Conservation (phyloP, 2,888 invertebrate species). For the Tiliacea aurago region DNA sequence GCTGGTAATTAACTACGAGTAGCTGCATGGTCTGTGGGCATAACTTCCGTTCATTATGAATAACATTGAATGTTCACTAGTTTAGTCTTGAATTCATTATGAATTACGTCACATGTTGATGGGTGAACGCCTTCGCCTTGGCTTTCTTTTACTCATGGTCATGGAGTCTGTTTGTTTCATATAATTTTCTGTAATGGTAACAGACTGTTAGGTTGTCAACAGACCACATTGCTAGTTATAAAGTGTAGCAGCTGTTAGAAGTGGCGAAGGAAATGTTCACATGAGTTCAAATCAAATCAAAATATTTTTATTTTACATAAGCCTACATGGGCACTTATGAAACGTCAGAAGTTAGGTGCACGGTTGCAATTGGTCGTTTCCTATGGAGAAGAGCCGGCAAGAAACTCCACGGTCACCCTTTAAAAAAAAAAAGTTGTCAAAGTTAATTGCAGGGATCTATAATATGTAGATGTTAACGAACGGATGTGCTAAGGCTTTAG, state of each 20-base stretch:
- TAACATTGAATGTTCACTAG: conserved; percentile 30
- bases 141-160: background rate
- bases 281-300: too few species aligned
- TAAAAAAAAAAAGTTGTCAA: too few species aligned
- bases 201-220: conserved; percentile 1
- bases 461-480: background rate
- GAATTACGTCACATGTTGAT: background rate
- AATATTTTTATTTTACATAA: too few species aligned
- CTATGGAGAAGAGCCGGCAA: too few species aligned
- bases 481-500: too few species aligned
- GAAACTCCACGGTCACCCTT: too few species aligned
- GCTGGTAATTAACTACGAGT: conserved; percentile 41
- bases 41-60: conserved; percentile 49
- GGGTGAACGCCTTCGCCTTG: background rate
- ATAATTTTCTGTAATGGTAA: background rate
- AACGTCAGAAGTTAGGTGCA: too few species aligned
- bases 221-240: background rate
- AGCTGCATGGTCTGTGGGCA: conserved; percentile 26
- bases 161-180: background rate
- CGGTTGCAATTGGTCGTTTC: too few species aligned
- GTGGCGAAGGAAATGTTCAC: background rate
- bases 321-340: too few species aligned
- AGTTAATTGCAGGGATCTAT: background rate
- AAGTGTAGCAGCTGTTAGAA: conserved; percentile 1
- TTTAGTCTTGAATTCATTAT: conserved; percentile 14